phyloP scores from a whole-genome alignment of 2,797 vertebrate species.

The Syngnathus rostellatus region DNA sequence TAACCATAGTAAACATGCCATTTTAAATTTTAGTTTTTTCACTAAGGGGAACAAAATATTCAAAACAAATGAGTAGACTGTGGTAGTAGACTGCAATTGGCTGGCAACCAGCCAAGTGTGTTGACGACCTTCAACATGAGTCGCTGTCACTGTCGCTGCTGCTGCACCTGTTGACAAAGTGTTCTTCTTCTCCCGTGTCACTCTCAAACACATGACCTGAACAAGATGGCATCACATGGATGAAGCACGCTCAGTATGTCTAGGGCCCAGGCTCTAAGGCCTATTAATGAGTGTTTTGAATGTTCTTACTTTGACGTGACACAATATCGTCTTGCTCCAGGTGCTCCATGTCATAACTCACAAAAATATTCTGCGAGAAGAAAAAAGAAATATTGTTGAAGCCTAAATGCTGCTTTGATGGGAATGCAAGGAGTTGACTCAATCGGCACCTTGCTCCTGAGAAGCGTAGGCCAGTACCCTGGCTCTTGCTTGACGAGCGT shows the following conservation, averaged over 20 bases:
- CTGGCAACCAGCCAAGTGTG: neutral
- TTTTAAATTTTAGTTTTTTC: neutral
- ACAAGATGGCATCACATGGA: neutral
- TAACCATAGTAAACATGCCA: neutral
- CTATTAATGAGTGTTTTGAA: neutral
- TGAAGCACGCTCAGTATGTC: neutral
- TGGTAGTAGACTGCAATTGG: too few relatives aligned
- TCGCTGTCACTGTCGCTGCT: neutral
- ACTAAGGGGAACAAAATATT: neutral
- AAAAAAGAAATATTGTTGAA: neutral
- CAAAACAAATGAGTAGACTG: too few relatives aligned
- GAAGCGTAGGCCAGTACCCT: conserved; percentile 54
- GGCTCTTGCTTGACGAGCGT: conserved; percentile 54
- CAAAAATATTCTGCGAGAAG: conserved; percentile 57
- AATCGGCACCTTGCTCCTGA: conserved; percentile 58
- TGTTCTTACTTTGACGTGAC: neutral
- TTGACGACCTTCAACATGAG: neutral
- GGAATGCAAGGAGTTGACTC: neutral
- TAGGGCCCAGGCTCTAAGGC: neutral
- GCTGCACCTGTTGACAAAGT: neutral
- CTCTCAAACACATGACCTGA: neutral
- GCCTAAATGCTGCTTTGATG: neutral
- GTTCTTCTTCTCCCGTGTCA: neutral
- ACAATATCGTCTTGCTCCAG: conserved; percentile 41
- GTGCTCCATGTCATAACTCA: conserved; percentile 62